Percentiles rank a stretch among this genome's conserved stretches.
These are phyloP conservation scores for Myripristis jacobus DNA, from an alignment of 2,797 vertebrate genomes.

Conservation along the genomic window DNA sequence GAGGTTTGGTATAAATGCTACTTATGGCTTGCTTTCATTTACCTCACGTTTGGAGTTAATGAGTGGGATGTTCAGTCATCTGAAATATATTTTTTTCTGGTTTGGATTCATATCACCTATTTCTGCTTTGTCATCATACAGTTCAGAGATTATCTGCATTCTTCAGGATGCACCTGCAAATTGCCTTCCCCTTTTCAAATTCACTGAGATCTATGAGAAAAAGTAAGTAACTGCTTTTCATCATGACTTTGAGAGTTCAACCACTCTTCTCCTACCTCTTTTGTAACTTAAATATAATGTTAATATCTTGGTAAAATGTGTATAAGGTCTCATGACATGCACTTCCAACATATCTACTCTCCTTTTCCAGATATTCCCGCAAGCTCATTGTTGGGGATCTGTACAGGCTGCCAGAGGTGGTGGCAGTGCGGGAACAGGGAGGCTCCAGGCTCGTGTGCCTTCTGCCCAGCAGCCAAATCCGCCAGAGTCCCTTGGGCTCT, in stretches of 20 bases:
- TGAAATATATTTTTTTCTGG: background rate
- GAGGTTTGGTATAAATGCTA: background rate
- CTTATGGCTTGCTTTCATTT: background rate
- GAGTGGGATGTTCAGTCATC: background rate
- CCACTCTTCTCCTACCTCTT: background rate
- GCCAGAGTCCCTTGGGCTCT: slow-evolving; percentile 93
- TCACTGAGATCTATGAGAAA: slow-evolving; percentile 96
- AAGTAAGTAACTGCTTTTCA: slow-evolving; percentile 82
- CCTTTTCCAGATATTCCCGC: slow-evolving; percentile 86
- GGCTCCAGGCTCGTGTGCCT: slow-evolving; percentile 91
- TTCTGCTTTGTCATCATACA: slow-evolving; percentile 64
- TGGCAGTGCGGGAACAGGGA: slow-evolving; percentile 93
- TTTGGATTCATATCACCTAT: background rate
- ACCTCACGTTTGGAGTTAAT: background rate
- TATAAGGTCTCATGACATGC: background rate
- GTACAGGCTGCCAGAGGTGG: slow-evolving; percentile 90
- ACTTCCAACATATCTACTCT: background rate
- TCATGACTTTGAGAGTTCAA: background rate
- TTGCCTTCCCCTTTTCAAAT: slow-evolving; percentile 95
- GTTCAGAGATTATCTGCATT: slow-evolving; percentile 90
- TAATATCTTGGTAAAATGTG: background rate
- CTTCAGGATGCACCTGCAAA: slow-evolving; percentile 96
- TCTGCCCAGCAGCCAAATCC: slow-evolving; percentile 88
- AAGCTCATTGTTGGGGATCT: slow-evolving; percentile 91
- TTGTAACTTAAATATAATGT: background rate